Evolutionary conservation across 2,113 vertebrate genomes (phyloP), one percentile per base, ranked within the genome.

Genomic region (Haemorhous mexicanus): DNA sequence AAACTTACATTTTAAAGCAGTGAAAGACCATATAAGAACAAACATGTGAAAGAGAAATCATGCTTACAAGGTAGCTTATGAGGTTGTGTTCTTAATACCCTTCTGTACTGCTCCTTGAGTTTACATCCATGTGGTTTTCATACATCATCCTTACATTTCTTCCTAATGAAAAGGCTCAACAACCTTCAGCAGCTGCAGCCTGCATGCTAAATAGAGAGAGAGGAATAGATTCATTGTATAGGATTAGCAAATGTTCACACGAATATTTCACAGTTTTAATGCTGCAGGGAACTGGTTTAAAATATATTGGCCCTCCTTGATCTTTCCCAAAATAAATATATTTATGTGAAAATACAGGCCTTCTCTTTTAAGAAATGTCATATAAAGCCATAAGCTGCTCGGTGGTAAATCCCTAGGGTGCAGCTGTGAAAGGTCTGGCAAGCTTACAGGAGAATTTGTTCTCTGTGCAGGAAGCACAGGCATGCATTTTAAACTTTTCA

Each of bases 201-300:
- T 94, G 88, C 82, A 90, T 92, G 84, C 70, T 95, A 94, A 96
- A 88, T 33, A 96, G 73, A 79, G 43, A 79, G 39, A 66, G 27
- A 56, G 26, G 92, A 81, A 81, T 41, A 77, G 81, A 82, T 81
- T 73, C 49, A 41, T 43, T 91, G 41, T 49, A 49, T 88, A 74
- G 77, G 84, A 89, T 96, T 93, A 96, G 47, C 77, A 90, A 93
- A 93, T 46, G 41, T 90, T 87, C 89, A 41, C 63, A 82, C 79
- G 33, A 95, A 63, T 96, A 94, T 95, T 97, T 97, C 77, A 89
- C 87, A 53, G 92, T 92, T 80, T 90, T 92, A 89, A 56, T 62
- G 62, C 88, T 59, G 46, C 19, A 67, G 47, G 76, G 84, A 89
- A 61, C 55, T 77, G 6, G 17, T 87, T 90, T 94, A 79, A 96